phyloP scores from a whole-genome alignment of 30 jellyfish, hydroid and myxozoan genomes.

The Phacellophora camtschatica region DNA sequence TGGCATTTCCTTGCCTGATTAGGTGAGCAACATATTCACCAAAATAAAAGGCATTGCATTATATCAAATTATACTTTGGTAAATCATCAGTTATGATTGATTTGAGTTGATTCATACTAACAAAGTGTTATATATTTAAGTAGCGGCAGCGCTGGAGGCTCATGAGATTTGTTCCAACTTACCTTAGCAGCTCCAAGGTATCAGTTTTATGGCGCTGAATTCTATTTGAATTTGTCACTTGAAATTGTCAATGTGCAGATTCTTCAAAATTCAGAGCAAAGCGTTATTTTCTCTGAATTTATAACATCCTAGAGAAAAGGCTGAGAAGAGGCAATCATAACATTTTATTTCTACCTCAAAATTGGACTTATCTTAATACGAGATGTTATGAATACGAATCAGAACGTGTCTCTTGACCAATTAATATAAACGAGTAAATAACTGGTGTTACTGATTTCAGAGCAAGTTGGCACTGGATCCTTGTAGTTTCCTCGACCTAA shows the following conservation, averaged over 20 bases:
- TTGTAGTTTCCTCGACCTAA: background rate
- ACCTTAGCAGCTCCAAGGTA: background rate
- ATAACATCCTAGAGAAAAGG: too few relatives aligned
- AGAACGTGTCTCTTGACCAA: background rate
- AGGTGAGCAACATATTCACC: background rate
- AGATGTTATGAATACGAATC: too few relatives aligned
- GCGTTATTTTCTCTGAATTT: too few relatives aligned
- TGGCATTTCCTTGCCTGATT: background rate
- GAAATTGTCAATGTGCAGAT: too few relatives aligned
- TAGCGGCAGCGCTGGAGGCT: background rate
- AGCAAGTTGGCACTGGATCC: slow-evolving; percentile 12
- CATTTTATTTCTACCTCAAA: background rate
- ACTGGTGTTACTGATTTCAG: background rate
- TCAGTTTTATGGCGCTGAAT: background rate
- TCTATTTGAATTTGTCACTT: background rate
- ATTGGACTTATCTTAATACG: too few relatives aligned
- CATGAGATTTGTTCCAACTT: background rate
- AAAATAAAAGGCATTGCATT: background rate
- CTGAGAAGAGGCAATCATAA: too few relatives aligned
- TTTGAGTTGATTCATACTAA: background rate
- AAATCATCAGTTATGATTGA: background rate
- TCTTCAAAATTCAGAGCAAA: too few relatives aligned
- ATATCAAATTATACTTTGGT: background rate
- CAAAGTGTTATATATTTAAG: background rate
- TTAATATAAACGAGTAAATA: background rate